phyloP scores from a whole-genome alignment of 2,113 vertebrate genomes.

The Macquaria australasica region DNA sequence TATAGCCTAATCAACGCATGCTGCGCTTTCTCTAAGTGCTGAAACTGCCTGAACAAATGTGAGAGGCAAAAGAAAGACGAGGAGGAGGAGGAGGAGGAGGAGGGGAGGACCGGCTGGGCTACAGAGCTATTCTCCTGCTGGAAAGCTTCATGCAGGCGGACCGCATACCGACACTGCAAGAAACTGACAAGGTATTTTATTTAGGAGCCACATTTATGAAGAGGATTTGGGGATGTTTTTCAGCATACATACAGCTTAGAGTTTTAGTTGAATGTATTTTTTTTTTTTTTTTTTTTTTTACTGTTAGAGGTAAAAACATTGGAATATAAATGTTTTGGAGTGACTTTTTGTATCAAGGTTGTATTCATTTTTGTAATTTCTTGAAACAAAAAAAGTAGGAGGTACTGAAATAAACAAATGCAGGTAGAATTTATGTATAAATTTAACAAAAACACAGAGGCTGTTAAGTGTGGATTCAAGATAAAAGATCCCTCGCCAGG shows the following conservation, averaged over 20 bases:
- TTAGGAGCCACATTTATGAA: slow-evolving; percentile 6
- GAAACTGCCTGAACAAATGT: slow-evolving; percentile 73
- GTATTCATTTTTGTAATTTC: neutral
- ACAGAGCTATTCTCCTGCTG: slow-evolving; percentile 63
- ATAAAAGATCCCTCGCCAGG: slow-evolving; percentile 17
- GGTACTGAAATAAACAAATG: neutral
- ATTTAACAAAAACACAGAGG: slow-evolving; percentile 5
- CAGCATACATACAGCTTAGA: neutral
- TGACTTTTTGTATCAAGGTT: neutral
- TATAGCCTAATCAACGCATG: slow-evolving; percentile 75
- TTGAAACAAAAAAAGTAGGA: neutral
- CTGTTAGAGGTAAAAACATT: neutral
- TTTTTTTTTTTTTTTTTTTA: neutral
- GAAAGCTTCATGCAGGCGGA: slow-evolving; percentile 61
- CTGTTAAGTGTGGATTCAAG: neutral
- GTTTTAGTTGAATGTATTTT: neutral
- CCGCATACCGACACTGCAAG: slow-evolving; percentile 81
- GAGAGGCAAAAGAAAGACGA: slow-evolving; percentile 63
- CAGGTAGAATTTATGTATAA: no score
- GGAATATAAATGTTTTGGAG: neutral
- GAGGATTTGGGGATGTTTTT: neutral
- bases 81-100: slow-evolving; percentile 39
- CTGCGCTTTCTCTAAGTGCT: slow-evolving; percentile 72
- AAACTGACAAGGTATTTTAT: slow-evolving; percentile 49
- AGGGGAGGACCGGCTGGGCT: slow-evolving; percentile 48